phyloP scores from a whole-genome alignment of 1,140 invertebrate genomes.

The Drosophila virilis region DNA sequence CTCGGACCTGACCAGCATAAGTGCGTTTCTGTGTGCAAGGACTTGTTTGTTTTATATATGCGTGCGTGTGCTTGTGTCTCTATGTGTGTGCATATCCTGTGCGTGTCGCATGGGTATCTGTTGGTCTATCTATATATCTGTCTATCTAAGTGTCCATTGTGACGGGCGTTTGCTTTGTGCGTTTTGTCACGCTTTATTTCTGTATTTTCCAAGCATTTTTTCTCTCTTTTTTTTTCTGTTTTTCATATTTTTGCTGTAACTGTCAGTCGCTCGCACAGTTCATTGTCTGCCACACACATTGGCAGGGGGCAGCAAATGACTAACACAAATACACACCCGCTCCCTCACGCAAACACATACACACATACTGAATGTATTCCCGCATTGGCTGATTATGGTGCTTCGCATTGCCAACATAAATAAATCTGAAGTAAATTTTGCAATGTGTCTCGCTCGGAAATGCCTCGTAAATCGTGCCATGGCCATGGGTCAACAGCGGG shows the following conservation, averaged over 20 bases:
- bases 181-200: slow-evolving; percentile 80
- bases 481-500: slow-evolving; percentile 71
- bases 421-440: slow-evolving; percentile 83
- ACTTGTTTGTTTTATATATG: slow-evolving; percentile 72
- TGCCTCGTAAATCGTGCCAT: slow-evolving; percentile 79
- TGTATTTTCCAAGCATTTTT: slow-evolving; percentile 44
- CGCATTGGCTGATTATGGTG: slow-evolving; percentile 39
- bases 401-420: slow-evolving; percentile 68
- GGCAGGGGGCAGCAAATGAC: slow-evolving; percentile 60
- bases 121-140: slow-evolving; percentile 60
- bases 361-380: too few relatives aligned
- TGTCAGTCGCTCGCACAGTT: slow-evolving; percentile 42
- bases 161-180: slow-evolving; percentile 71
- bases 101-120: slow-evolving; percentile 57
- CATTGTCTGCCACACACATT: slow-evolving; percentile 69
- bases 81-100: slow-evolving; percentile 45
- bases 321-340: slow-evolving; percentile 27
- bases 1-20: slow-evolving; percentile 48
- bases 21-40: slow-evolving; percentile 54
- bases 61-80: slow-evolving; percentile 24
- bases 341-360: background rate
- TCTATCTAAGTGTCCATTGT: slow-evolving; percentile 74
- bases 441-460: slow-evolving; percentile 82
- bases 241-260: slow-evolving; percentile 41
- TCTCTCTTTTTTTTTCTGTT: slow-evolving; percentile 18